Base-by-base conservation (phyloP, 2,888 invertebrate genomes). In the Drosophila subsilvestris region DNA sequence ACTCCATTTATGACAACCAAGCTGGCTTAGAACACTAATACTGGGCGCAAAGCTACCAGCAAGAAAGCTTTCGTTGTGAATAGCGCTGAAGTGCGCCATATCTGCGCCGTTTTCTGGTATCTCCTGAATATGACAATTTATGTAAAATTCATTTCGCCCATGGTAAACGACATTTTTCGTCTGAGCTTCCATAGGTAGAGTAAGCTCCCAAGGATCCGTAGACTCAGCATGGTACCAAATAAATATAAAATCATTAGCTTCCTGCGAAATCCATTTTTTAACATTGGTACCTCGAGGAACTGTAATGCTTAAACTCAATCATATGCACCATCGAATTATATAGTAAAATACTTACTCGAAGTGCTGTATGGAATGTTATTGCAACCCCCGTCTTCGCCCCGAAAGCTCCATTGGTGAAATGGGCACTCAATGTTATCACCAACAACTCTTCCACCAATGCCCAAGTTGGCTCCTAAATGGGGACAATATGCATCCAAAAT, bases 61-160 rank as follows among this genome's bases (percentile, higher is more conserved):
- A 27, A 96, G 65, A n/a, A 94, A 49, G 0, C 93, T 93, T 0
- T 95, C 93, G 0, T 94, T 94, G 80, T 98, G 98, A 0, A 98
- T 94, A 0, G 95, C 95, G 58, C 94, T 94, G 22, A 98, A 93
- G 89, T 98, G 98, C 0, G 96, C 95, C 1, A 96, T 93, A 86
- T 98, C 98, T 0, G 97, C 96, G 0, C 97, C 98, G 84, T 98
- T 98, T 90, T 98, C 98, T 0, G 97, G 97, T 44, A 98, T 96
- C 84, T 98, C 97, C 73, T 91, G 91, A 73, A 97, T 95, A 89
- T 97, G 97, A 62, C 95, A 95, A 86, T 94, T 95, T 63, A 97
- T 93, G 9, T 93, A 92, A 85, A 96, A 97, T 86, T 97, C 96
- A 58, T 96, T 97, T 6, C 96, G 92, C 0, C 97, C 98, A 27